Percentiles rank a stretch among this genome's conserved stretches.
phyloP scores from a whole-genome alignment of 1,140 invertebrate species.

The Popillia japonica region DNA sequence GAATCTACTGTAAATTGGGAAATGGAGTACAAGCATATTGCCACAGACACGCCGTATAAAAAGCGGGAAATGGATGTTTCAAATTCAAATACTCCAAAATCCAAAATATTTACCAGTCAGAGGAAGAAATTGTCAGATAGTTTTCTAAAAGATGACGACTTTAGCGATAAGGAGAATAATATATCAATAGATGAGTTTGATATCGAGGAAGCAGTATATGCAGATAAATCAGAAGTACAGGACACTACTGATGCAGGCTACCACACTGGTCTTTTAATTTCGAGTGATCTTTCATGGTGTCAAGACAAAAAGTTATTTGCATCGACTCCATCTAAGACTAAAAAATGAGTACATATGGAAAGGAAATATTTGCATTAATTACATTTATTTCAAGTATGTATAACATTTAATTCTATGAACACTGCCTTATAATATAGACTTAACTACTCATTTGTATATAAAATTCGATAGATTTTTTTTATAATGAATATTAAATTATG shows the following conservation, averaged over 20 bases:
- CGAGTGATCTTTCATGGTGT: slow-evolving; percentile 13
- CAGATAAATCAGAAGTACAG: slow-evolving; percentile 33
- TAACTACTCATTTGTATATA: no score
- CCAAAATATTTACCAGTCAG: slow-evolving; percentile 54
- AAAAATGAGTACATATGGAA: not conserved
- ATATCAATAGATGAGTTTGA: slow-evolving; percentile 20
- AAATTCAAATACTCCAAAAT: slow-evolving; percentile 54
- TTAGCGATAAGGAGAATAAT: slow-evolving; percentile 45
- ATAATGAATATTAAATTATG: no score
- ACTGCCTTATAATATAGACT: no score
- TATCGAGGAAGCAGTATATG: not conserved
- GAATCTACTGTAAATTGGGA: slow-evolving; percentile 56
- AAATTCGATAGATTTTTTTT: no score
- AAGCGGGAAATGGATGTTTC: slow-evolving; percentile 53
- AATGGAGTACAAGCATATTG: slow-evolving; percentile 56
- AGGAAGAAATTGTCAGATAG: slow-evolving; percentile 58
- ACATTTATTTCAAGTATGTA: no score
- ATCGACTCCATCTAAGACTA: slow-evolving; percentile 13
- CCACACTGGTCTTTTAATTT: slow-evolving; percentile 41
- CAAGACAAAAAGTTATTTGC: slow-evolving; percentile 14
- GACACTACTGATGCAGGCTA: slow-evolving; percentile 51
- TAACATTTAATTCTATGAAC: no score
- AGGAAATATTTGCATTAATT: no score
- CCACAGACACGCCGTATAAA: slow-evolving; percentile 43
- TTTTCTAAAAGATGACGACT: slow-evolving; percentile 51